Evolutionary conservation across 2,888 invertebrate genomes (phyloP).

Genomic region (Achlya flavicornis): DNA sequence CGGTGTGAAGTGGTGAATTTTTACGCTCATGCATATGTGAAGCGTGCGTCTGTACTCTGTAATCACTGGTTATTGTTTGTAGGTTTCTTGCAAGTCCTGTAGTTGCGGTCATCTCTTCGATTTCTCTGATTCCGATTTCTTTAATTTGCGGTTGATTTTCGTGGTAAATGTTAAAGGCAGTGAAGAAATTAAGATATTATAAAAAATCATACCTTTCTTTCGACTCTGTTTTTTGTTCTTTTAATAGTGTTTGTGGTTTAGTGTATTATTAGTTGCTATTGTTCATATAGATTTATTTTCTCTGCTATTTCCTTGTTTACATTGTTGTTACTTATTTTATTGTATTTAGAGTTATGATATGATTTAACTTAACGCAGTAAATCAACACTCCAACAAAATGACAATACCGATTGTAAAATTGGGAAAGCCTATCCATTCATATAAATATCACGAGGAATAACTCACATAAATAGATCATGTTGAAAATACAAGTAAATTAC

Average conservation of each 20-base stretch:
- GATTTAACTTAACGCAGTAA: background rate
- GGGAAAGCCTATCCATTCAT: conserved; percentile 3
- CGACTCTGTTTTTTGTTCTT: background rate
- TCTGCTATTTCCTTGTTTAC: no score
- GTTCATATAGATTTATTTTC: no score
- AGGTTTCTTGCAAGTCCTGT: conserved; percentile 18
- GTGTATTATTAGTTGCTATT: background rate
- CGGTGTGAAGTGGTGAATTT: conserved; percentile 45
- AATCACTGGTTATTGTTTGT: conserved; percentile 44
- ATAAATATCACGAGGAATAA: conserved; percentile 3
- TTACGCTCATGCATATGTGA: conserved; percentile 12
- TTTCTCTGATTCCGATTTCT: conserved; percentile 1
- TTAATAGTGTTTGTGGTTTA: background rate
- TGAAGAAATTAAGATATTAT: background rate
- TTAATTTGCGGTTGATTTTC: background rate
- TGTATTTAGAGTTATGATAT: background rate
- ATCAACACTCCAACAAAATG: background rate
- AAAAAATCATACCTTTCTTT: background rate
- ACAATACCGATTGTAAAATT: conserved; percentile 1
- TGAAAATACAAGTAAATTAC: conserved; percentile 48
- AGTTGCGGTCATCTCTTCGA: background rate
- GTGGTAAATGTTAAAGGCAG: background rate
- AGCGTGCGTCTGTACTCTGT: conserved; percentile 30
- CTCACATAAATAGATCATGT: conserved; percentile 5
- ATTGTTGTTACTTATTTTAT: background rate